A percentile compares a stretch with the other conserved stretches of the same genome.
phyloP scores from a whole-genome alignment of 2,797 vertebrate species.

The Microctenopoma stevenorrisi region DNA sequence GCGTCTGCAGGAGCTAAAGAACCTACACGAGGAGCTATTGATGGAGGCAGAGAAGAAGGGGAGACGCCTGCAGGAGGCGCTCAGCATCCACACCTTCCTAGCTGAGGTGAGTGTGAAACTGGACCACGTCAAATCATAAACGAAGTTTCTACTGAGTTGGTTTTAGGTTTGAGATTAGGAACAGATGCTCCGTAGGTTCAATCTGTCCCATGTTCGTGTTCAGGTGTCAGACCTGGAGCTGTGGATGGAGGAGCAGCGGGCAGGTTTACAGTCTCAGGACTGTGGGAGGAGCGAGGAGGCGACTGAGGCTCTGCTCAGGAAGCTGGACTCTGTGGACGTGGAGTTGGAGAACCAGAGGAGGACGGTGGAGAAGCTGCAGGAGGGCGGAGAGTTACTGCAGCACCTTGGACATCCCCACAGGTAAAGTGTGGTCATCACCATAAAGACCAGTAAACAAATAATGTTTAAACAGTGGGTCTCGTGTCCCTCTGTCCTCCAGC shows the following conservation, averaged over 20 bases:
- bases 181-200: not conserved
- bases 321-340: slow-evolving; percentile 84
- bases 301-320: slow-evolving; percentile 82
- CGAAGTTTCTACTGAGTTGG: no score
- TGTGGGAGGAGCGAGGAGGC: slow-evolving; percentile 86
- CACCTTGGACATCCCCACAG: slow-evolving; percentile 83
- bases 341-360: slow-evolving; percentile 84
- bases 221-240: slow-evolving; percentile 88
- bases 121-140: not conserved
- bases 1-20: slow-evolving; percentile 83
- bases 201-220: not conserved
- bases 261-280: slow-evolving; percentile 81
- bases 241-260: slow-evolving; percentile 86
- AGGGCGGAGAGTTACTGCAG: slow-evolving; percentile 80
- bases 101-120: slow-evolving; percentile 78
- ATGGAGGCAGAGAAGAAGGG: slow-evolving; percentile 77
- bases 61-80: slow-evolving; percentile 81
- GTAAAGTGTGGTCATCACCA: slow-evolving; percentile 56
- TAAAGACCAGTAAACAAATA: no score
- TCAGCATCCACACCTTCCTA: slow-evolving; percentile 85
- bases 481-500: slow-evolving; percentile 44
- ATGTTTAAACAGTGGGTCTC: not conserved
- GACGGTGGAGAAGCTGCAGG: slow-evolving; percentile 78
- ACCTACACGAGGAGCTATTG: slow-evolving; percentile 77
- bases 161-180: not conserved